Conservation (phyloP, 2,113 vertebrate species). For the Xenus cinereus region DNA sequence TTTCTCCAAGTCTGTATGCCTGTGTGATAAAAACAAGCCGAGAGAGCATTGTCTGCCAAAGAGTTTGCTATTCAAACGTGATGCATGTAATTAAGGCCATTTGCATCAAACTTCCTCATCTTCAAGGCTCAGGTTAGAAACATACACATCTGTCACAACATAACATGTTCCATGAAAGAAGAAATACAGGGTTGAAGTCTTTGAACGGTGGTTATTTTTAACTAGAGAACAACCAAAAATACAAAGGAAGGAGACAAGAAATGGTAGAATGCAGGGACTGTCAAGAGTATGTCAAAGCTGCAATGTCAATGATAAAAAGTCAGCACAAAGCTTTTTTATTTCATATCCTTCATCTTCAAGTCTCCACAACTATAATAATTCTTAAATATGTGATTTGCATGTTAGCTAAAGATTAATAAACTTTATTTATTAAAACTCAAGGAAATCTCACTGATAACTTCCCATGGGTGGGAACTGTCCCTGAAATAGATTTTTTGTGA, state of each 20-base stretch:
- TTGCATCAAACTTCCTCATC: neutral
- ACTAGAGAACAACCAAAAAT: neutral
- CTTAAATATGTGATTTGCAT: neutral
- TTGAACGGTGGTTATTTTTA: neutral
- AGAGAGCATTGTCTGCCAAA: neutral
- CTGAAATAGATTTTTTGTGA: neutral
- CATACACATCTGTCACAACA: neutral
- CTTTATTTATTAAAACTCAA: neutral
- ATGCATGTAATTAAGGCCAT: neutral
- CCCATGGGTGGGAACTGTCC: neutral
- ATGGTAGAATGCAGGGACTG: neutral
- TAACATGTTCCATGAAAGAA: neutral
- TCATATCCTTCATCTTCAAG: neutral
- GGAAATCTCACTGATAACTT: neutral
- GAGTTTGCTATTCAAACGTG: neutral
- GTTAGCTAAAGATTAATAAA: neutral
- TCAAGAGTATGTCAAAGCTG: neutral
- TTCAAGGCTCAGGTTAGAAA: neutral
- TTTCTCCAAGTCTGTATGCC: neutral
- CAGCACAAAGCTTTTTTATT: neutral
- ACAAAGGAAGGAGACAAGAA: neutral
- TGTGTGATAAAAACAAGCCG: neutral
- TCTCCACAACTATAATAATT: neutral
- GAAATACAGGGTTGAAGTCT: neutral
- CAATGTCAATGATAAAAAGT: neutral